phyloP scores from a whole-genome alignment of 1,140 invertebrate species.

The Helicoverpa zea region DNA sequence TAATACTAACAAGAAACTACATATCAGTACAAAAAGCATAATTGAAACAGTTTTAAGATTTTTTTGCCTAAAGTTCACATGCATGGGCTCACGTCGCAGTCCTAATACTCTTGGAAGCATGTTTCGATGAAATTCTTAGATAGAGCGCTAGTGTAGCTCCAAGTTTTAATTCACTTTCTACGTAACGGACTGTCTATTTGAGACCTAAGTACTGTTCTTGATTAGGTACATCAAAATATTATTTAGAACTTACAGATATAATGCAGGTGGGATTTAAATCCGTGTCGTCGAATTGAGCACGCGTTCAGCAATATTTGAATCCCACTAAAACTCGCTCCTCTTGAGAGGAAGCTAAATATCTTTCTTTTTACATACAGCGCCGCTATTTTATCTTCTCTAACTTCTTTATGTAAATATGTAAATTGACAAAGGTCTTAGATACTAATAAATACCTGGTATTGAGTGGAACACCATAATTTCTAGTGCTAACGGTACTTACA shows the following conservation, averaged over 20 bases:
- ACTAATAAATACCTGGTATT: slow-evolving; percentile 23
- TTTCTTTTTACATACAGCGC: background rate
- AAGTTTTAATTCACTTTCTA: background rate
- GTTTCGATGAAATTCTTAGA: background rate
- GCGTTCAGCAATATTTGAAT: too few species aligned
- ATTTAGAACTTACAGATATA: background rate
- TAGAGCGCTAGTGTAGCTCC: background rate
- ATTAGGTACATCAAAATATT: background rate
- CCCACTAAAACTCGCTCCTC: too few species aligned
- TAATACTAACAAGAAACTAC: slow-evolving; percentile 80
- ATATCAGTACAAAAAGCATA: slow-evolving; percentile 85
- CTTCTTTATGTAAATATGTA: slow-evolving; percentile 72
- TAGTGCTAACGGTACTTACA: slow-evolving; percentile 42
- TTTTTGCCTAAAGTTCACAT: slow-evolving; percentile 19
- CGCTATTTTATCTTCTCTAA: slow-evolving; percentile 6
- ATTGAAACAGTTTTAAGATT: slow-evolving; percentile 57
- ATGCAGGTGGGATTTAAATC: background rate
- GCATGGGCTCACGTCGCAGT: background rate
- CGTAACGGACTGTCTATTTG: background rate
- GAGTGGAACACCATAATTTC: slow-evolving; percentile 16
- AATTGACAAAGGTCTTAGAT: slow-evolving; percentile 49
- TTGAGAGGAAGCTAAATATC: background rate
- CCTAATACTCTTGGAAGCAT: background rate
- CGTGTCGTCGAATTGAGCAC: background rate
- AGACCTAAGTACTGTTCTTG: background rate